Evolutionary conservation across 2,113 vertebrate species (phyloP).

Genomic region (Eulemur rufifrons): DNA sequence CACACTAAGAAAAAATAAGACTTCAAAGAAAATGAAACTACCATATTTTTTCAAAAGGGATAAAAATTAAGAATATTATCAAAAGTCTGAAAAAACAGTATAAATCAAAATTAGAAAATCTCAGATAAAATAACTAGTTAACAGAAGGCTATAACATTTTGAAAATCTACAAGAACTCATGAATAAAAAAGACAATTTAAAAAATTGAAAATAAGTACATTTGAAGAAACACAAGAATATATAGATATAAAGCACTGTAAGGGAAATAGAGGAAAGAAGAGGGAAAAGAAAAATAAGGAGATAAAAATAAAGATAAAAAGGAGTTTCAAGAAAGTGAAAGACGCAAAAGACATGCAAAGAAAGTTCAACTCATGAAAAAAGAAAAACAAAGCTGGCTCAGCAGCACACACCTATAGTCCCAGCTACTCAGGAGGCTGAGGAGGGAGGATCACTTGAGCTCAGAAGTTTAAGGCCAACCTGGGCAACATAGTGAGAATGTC

Average conservation of each 20-base stretch:
- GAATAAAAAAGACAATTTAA: neutral
- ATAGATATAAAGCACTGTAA: neutral
- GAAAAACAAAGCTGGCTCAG: no score
- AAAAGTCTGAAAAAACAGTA: neutral
- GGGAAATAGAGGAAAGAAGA: neutral
- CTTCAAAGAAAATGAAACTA: neutral
- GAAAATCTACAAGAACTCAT: neutral
- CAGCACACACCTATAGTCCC: no score
- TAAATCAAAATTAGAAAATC: neutral
- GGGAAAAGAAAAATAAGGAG: neutral
- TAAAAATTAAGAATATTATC: neutral
- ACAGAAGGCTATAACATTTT: neutral
- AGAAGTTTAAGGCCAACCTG: no score
- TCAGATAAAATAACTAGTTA: neutral
- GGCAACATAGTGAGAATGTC: no score
- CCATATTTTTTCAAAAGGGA: neutral
- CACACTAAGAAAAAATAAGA: neutral
- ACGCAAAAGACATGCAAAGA: neutral
- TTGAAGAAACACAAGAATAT: neutral
- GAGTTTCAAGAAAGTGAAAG: neutral
- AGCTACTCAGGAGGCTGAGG: no score
- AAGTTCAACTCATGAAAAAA: neutral
- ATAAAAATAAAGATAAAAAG: neutral
- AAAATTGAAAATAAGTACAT: neutral
- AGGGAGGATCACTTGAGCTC: no score